Conservation (phyloP, 2,797 vertebrate genomes). For the Onychomys leucogaster region DNA sequence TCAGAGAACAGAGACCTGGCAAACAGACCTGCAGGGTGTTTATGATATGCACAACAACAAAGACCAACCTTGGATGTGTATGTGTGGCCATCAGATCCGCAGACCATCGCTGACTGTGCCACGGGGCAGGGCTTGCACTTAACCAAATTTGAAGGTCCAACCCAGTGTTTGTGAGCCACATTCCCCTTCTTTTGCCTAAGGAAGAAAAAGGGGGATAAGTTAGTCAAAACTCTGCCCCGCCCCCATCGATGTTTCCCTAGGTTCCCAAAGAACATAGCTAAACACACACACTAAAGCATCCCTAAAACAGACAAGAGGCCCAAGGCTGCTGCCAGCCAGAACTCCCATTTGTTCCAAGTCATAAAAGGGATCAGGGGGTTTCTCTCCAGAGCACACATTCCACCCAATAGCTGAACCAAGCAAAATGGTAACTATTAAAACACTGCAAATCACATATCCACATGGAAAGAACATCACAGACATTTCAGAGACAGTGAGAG, state of each 20-base stretch:
- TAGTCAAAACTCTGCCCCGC: not conserved
- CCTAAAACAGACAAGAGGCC: not conserved
- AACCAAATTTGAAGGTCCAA: conserved; percentile 88
- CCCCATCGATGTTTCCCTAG: not conserved
- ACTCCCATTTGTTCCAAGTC: not conserved
- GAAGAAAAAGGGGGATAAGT: conserved; percentile 76
- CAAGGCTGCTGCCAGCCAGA: no score
- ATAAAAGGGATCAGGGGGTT: not conserved
- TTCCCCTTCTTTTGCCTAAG: conserved; percentile 93
- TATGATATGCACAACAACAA: not conserved
- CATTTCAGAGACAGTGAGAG: not conserved
- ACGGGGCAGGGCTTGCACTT: conserved; percentile 93
- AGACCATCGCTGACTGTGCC: conserved; percentile 88
- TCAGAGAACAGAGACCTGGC: not conserved
- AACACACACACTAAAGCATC: not conserved
- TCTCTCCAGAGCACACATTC: not conserved
- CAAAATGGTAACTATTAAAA: not conserved
- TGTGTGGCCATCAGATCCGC: conserved; percentile 94
- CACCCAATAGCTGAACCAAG: not conserved
- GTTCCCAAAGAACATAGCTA: not conserved
- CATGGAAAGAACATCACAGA: not conserved
- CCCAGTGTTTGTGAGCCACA: conserved; percentile 91
- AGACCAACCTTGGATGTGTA: conserved; percentile 91
- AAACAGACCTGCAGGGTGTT: not conserved
- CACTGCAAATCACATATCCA: not conserved